These are phyloP conservation scores for Syritta pipiens DNA, from an alignment of 2,888 invertebrate genomes.

Conservation along the genomic window DNA sequence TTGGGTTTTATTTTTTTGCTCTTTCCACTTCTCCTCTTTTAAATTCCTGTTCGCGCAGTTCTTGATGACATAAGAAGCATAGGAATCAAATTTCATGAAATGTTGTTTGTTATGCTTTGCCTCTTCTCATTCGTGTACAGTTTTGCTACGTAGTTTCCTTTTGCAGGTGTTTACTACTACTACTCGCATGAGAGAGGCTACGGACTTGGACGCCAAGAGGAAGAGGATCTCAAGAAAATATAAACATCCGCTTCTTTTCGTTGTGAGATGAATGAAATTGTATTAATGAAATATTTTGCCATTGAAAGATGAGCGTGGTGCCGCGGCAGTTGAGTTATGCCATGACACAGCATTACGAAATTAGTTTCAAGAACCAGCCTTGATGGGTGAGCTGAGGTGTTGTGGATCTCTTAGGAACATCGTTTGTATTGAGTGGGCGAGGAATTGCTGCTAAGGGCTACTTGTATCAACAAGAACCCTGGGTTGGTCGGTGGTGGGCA, in stretches of 20 bases:
- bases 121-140: background rate
- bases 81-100: background rate
- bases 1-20: background rate
- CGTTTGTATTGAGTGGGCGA: too few species aligned
- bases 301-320: background rate
- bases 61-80: slow-evolving; percentile 11
- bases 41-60: background rate
- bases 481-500: too few species aligned
- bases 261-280: background rate
- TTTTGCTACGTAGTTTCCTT: slow-evolving; percentile 1
- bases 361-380: too few species aligned
- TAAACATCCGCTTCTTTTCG: background rate
- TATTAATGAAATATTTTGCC: background rate
- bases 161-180: background rate
- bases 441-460: too few species aligned
- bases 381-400: too few species aligned
- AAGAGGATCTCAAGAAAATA: background rate
- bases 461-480: too few species aligned
- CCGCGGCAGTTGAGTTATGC: too few species aligned
- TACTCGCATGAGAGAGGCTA: background rate
- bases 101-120: background rate
- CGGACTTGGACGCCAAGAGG: background rate
- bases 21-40: background rate
- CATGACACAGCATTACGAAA: too few species aligned
- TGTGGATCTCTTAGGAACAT: too few species aligned